These are phyloP conservation scores for Melanocharis versteri DNA, from an alignment of 2,113 vertebrate genomes.

Conservation along the genomic window DNA sequence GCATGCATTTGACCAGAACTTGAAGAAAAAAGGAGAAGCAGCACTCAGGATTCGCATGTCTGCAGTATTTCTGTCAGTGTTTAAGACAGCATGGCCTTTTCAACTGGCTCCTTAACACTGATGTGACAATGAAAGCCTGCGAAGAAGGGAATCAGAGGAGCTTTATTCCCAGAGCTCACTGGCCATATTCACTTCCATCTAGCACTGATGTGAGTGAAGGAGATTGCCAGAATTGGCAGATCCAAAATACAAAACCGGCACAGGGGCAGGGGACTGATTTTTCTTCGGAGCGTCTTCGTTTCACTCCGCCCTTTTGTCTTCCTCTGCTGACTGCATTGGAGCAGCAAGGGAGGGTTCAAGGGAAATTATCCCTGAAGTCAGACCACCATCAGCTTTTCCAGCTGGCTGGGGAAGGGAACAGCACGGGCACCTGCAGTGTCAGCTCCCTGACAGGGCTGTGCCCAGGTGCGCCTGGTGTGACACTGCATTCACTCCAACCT, in stretches of 20 bases:
- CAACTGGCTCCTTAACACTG: neutral
- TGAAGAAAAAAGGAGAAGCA: neutral
- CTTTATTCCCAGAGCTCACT: neutral
- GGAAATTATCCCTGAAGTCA: neutral
- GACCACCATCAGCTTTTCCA: neutral
- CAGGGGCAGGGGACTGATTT: neutral
- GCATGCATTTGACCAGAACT: neutral
- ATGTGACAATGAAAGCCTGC: neutral
- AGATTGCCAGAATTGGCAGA: neutral
- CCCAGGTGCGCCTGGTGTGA: neutral
- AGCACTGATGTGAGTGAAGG: neutral
- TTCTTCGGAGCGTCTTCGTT: neutral
- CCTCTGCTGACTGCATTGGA: neutral
- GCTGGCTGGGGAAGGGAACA: neutral
- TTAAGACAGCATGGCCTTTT: neutral
- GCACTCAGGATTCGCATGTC: neutral
- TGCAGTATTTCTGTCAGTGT: neutral
- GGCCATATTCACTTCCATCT: neutral
- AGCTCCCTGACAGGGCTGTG: neutral
- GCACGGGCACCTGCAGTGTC: neutral
- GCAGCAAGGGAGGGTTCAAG: neutral
- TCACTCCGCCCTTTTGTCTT: neutral
- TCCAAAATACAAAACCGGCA: neutral
- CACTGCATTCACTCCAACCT: accelerated
- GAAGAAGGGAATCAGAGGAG: neutral